Evolutionary conservation across 2,113 vertebrate genomes (phyloP), one percentile per base, ranked within the genome.

Genomic region (Lophotis ruficrista): DNA sequence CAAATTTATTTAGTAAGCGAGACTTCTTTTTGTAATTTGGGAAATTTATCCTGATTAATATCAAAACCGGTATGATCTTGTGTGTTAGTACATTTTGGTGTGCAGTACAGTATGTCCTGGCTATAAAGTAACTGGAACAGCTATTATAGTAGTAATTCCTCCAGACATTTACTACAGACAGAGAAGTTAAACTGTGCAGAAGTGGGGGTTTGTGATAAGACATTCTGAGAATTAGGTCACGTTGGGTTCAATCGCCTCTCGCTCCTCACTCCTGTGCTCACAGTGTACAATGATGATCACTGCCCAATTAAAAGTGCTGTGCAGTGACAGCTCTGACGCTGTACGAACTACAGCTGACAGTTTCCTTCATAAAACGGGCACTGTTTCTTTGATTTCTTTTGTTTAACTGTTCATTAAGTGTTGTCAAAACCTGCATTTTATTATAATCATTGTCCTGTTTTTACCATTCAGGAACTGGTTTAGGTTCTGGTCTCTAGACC

Each of bases 221-320:
- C 60, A 9, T 73, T 82, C 69, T 84, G 60, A 91, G 96, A 96
- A 91, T 61, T 87, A 84, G 76, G 82, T 96, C 62, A 31, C 12
- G 24, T 79, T 79, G 71, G 65, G 64, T 90, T 94, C 83, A 96
- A 41, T 77, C 83, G 58, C 73, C 61, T 94, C 60, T 80, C 87
- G 73, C 35, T 94, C 62, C 72, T 76, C 47, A 5, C 58, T 93
- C 69, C 23, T 65, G 60, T 60, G 68, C 61, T 87, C 62, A 57
- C 41, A 14, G 70, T 87, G 38, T 66, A 61, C 79, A 50, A 87
- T 96, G 84, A 75, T 37, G 24, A 50, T 89, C 58, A 19, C 91
- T 94, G 70, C 79, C 47, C 86, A 90, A 88, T 94, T 95, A 95
- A 96, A 94, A 69, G n/a, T 47, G 24, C 61, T 80, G 48, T 62